Conservation (phyloP, 2,113 vertebrate species). For the Corythornis madagascariensis region DNA sequence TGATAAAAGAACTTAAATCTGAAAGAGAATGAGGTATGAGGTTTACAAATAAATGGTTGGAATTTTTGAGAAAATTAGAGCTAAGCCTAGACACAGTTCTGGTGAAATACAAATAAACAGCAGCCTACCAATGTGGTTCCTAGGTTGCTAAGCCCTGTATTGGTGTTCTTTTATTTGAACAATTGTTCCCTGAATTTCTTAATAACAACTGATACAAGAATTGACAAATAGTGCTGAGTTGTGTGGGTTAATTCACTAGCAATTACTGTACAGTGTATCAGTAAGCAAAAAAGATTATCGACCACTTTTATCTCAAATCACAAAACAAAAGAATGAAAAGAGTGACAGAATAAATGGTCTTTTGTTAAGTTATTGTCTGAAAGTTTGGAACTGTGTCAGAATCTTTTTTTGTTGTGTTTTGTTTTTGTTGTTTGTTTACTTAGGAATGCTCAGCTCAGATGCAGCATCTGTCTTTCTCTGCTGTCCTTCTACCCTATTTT, state of each 20-base stretch:
- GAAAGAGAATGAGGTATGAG: constrained; percentile 75
- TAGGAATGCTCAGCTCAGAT: constrained; percentile 50
- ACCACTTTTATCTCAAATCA: constrained; percentile 60
- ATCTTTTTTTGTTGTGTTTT: constrained; percentile 52
- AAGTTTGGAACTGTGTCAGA: constrained; percentile 73
- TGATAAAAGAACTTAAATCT: constrained; percentile 71
- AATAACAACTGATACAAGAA: constrained; percentile 48
- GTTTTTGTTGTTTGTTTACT: constrained; percentile 70
- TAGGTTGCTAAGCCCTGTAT: constrained; percentile 2
- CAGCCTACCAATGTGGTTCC: background rate
- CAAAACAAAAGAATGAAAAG: constrained; percentile 35
- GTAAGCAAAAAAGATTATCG: constrained; percentile 67
- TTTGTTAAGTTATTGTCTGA: constrained; percentile 68
- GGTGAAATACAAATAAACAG: constrained; percentile 40
- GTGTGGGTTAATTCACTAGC: constrained; percentile 57
- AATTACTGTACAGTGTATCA: constrained; percentile 61
- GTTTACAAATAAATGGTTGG: constrained; percentile 62
- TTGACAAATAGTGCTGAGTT: constrained; percentile 64
- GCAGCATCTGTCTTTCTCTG: constrained; percentile 70
- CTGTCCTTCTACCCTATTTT: constrained; percentile 8
- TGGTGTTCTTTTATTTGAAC: constrained; percentile 46
- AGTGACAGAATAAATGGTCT: constrained; percentile 56
- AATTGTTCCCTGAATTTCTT: constrained; percentile 68
- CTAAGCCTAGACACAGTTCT: background rate
- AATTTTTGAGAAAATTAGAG: constrained; percentile 53